Conservation (phyloP, 1,140 invertebrate genomes). For the Bicyclus anynana region DNA sequence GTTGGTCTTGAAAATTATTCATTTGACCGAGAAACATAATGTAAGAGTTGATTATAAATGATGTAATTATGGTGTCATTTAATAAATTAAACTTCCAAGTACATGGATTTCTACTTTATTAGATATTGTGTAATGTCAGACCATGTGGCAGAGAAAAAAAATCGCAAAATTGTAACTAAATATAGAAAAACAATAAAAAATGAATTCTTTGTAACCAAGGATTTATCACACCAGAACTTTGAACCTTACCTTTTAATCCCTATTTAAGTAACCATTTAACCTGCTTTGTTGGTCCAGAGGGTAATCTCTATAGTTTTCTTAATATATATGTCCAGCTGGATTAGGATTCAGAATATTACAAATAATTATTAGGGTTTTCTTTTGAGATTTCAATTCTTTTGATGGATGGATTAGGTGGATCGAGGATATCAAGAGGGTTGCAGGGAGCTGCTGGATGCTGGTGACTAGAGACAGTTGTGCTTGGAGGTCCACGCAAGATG, state of each 20-base stretch:
- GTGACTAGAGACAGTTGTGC: too few relatives aligned
- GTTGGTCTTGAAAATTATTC: slow-evolving; percentile 40
- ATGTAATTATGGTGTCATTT: slow-evolving; percentile 65
- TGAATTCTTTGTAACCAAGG: slow-evolving; percentile 67
- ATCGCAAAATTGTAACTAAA: slow-evolving; percentile 72
- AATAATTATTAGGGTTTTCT: too few relatives aligned
- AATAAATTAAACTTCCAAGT: slow-evolving; percentile 71
- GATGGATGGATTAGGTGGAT: too few relatives aligned
- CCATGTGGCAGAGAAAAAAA: slow-evolving; percentile 69
- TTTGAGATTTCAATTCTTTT: too few relatives aligned
- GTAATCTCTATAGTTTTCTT: too few relatives aligned
- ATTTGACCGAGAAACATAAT: slow-evolving; percentile 56
- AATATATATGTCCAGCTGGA: too few relatives aligned
- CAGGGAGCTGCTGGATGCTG: too few relatives aligned
- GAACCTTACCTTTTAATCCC: slow-evolving; percentile 5
- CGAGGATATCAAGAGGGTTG: too few relatives aligned
- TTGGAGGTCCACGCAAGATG: too few relatives aligned
- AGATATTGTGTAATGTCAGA: slow-evolving; percentile 68
- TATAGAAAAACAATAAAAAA: slow-evolving; percentile 74
- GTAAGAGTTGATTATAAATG: slow-evolving; percentile 60
- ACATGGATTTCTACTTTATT: slow-evolving; percentile 72
- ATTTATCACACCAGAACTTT: slow-evolving; percentile 32
- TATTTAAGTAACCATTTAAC: not conserved
- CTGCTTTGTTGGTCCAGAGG: too few relatives aligned
- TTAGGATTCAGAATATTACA: too few relatives aligned